Base-by-base conservation (phyloP, 2,888 invertebrate species). In the Scaptodrosophila latifasciaeformis region DNA sequence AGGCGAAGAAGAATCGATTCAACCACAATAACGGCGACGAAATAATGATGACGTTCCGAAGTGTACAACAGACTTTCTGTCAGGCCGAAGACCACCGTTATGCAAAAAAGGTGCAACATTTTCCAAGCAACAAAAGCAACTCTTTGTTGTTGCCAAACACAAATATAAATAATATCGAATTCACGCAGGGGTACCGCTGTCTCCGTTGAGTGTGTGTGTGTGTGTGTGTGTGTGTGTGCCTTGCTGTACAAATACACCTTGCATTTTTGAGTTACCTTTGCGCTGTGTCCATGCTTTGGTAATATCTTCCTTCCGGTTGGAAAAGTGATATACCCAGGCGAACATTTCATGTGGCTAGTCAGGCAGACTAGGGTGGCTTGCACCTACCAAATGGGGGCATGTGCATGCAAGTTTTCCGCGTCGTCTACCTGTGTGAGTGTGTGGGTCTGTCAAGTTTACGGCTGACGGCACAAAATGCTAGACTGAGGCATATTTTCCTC, bases 61-160 rank as follows among this genome's bases (percentile, higher is more conserved):
- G 30, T 18, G 29, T 34, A n/a, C 30, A n/a, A n/a, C n/a, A n/a
- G n/a, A n/a, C n/a, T n/a, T n/a, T 19, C 27, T 6, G 27, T 4
- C 27, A 27, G 27, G n/a, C 12, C 30, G 30, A 12, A n/a, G n/a
- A 30, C 30, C 30, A 35, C 35, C 35, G 63, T 72, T 77, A 74
- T 74, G 74, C 74, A 76, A 76, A 72, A 70, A 74, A 72, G 77
- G 72, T 76, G 70, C 70, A 70, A 70, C 70, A 63, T 67, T 70
- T 68, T 64, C 62, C 65, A 64, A 7, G 24, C 48, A 74, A 47
- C 74, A 77, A 74, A 59, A 79, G 53, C 77, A 76, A 74, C 79
- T 77, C 79, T 74, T 77, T 77, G 76, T 77, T 71, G 61, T 74
- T 74, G 59, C 64, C 65, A 49, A 49, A 24, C 24, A 24, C n/a